phyloP scores from a whole-genome alignment of 1,140 invertebrate species.

The Himalopsyche phryganea region DNA sequence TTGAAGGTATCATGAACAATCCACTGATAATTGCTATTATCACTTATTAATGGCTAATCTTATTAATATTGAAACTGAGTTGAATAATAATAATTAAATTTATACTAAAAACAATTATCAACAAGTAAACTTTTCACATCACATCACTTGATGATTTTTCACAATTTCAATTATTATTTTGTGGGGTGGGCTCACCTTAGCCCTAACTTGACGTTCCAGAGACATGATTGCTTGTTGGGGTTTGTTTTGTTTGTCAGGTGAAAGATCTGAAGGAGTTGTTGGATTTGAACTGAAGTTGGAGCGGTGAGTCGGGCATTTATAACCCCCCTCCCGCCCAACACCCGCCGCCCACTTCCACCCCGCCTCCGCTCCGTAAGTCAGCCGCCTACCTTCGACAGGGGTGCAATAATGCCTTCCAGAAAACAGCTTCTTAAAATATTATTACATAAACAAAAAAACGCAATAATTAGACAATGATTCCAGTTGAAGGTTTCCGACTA shows the following conservation, averaged over 20 bases:
- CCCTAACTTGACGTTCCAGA: constrained; percentile 75
- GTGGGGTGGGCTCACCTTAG: constrained; percentile 58
- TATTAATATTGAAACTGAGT: too few species aligned
- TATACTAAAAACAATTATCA: too few species aligned
- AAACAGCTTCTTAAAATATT: too few species aligned
- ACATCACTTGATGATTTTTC: constrained; percentile 4
- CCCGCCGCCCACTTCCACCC: constrained; percentile 23
- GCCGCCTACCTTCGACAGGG: neutral
- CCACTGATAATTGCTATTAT: too few species aligned
- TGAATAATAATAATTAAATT: too few species aligned
- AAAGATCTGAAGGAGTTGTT: constrained; percentile 38
- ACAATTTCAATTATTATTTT: constrained; percentile 4
- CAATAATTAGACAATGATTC: too few species aligned
- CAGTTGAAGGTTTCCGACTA: too few species aligned
- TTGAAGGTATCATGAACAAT: too few species aligned
- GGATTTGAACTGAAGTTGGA: constrained; percentile 49
- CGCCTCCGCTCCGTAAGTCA: too few species aligned
- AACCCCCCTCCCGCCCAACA: constrained; percentile 38
- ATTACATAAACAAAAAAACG: too few species aligned
- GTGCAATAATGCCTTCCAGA: neutral
- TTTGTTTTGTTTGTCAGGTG: constrained; percentile 46
- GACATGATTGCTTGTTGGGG: constrained; percentile 58
- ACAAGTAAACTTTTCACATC: neutral
- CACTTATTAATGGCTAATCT: too few species aligned
- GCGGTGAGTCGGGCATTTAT: constrained; percentile 47